Percentiles rank a stretch among this genome's conserved stretches.
These are phyloP conservation scores for Carettochelys insculpta DNA, from an alignment of 2,113 vertebrate species.

Conservation along the genomic window DNA sequence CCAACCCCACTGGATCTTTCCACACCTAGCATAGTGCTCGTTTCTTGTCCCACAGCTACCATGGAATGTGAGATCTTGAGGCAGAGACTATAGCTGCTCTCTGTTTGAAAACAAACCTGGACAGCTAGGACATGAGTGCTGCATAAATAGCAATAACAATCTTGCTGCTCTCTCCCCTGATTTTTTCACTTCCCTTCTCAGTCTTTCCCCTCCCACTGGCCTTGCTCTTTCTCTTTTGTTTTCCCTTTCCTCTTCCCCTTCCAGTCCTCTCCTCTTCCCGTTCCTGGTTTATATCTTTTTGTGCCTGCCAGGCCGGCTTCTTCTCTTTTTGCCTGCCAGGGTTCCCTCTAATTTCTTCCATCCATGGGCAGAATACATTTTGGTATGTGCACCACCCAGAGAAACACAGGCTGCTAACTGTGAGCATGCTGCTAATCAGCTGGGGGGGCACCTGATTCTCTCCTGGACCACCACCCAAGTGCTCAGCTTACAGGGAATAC, in stretches of 20 bases:
- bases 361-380: too few relatives aligned
- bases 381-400: too few relatives aligned
- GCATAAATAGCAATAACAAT: accelerated
- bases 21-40: neutral
- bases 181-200: neutral
- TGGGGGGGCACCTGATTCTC: too few relatives aligned
- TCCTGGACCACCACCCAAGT: too few relatives aligned
- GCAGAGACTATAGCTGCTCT: neutral
- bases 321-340: too few relatives aligned
- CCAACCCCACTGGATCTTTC: neutral
- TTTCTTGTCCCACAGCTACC: neutral
- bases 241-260: neutral
- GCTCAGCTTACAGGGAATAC: too few relatives aligned
- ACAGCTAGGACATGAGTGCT: neutral
- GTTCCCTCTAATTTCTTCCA: too few relatives aligned
- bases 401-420: too few relatives aligned
- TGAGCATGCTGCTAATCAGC: too few relatives aligned
- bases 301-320: neutral
- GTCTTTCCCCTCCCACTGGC: neutral
- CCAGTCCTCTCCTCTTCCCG: neutral
- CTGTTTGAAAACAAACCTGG: neutral
- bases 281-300: neutral
- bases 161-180: neutral
- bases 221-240: neutral
- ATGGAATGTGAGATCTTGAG: neutral